phyloP scores from a whole-genome alignment of 92 coral and sea anemone genomes.

The Epizoanthus ramosus region DNA sequence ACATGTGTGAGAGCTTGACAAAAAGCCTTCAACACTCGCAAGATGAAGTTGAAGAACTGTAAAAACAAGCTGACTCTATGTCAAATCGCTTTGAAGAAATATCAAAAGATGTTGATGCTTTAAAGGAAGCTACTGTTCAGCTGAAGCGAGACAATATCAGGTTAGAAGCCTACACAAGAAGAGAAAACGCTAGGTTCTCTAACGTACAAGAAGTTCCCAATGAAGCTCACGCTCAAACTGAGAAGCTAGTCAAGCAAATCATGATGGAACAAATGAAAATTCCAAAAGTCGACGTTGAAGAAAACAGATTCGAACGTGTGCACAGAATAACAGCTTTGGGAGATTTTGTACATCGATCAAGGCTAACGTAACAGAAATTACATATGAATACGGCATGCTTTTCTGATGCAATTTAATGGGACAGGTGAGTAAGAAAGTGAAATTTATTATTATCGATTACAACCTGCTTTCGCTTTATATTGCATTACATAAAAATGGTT shows the following conservation, averaged over 20 bases:
- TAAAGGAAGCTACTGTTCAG: neutral
- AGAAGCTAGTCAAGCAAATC: no score
- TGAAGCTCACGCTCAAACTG: no score
- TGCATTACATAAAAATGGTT: no score
- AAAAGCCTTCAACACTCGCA: constrained; percentile 7
- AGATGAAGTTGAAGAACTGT: constrained; percentile 3
- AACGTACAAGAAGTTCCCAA: neutral
- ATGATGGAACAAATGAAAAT: neutral
- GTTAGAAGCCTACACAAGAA: neutral
- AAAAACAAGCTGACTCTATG: neutral
- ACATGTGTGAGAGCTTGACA: neutral
- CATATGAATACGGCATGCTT: no score
- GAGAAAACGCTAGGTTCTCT: neutral
- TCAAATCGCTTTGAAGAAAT: neutral
- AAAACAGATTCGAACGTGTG: neutral
- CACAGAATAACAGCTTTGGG: no score
- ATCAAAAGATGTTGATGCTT: neutral
- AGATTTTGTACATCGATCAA: no score
- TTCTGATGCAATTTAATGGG: no score
- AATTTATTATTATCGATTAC: no score
- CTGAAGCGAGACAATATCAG: constrained; percentile 9
- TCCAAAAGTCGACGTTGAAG: neutral
- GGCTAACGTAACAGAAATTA: no score
- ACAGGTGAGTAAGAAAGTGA: no score
- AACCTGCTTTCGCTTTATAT: no score